Percentiles rank a stretch among this genome's conserved stretches.
These are phyloP conservation scores for Huso huso DNA, from an alignment of 2,797 vertebrate species.

Conservation along the genomic window DNA sequence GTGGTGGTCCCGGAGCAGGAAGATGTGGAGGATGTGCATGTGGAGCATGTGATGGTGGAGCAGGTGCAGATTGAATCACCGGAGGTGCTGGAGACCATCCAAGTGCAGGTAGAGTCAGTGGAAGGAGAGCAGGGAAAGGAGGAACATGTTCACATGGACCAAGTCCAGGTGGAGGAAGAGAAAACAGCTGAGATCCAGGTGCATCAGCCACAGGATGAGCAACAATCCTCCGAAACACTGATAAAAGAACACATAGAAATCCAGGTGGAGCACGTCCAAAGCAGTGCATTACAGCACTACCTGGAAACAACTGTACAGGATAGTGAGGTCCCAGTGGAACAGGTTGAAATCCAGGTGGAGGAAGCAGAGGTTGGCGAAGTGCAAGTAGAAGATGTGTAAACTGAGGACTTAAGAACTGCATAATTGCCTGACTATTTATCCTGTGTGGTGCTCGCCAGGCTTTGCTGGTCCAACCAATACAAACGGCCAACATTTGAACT, in stretches of 20 bases:
- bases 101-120: constrained; percentile 75
- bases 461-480: no score
- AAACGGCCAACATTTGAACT: no score
- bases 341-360: constrained; percentile 71
- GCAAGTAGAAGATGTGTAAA: constrained; percentile 37
- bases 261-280: constrained; percentile 25
- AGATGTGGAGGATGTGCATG: constrained; percentile 51
- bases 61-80: constrained; percentile 68
- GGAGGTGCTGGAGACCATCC: constrained; percentile 67
- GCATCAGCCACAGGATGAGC: constrained; percentile 58
- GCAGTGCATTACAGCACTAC: constrained; percentile 19
- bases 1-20: constrained; percentile 49
- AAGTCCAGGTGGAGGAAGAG: background rate
- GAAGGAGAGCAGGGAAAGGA: constrained; percentile 69
- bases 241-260: constrained; percentile 49
- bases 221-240: background rate
- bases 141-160: constrained; percentile 64
- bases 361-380: constrained; percentile 49
- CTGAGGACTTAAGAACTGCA: no score
- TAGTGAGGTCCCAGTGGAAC: constrained; percentile 65
- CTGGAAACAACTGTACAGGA: constrained; percentile 42
- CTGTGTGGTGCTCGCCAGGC: no score
- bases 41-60: constrained; percentile 66
- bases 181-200: constrained; percentile 42
- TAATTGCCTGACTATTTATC: no score